Evolutionary conservation across 1,140 invertebrate species (phyloP).

Genomic region (Achatina immaculata): DNA sequence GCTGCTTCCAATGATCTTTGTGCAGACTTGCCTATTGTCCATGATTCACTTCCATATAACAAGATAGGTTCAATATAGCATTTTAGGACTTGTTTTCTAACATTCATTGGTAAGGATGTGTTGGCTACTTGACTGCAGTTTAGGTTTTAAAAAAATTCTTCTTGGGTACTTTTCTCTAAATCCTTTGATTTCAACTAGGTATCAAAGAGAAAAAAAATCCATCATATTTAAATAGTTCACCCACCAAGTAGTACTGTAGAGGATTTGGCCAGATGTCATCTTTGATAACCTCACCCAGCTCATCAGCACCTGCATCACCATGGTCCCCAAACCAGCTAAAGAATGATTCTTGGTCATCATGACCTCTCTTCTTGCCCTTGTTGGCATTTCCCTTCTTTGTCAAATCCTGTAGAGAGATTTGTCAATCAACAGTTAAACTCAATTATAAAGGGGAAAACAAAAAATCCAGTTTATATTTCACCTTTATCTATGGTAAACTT

Average conservation of each 20-base stretch:
- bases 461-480: too few relatives aligned
- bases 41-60: too few relatives aligned
- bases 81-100: too few relatives aligned
- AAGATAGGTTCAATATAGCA: too few relatives aligned
- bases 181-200: too few relatives aligned
- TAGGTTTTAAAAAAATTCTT: too few relatives aligned
- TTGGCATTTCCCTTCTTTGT: conserved; percentile 64
- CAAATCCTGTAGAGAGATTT: conserved; percentile 59
- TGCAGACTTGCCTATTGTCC: too few relatives aligned
- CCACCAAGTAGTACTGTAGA: conserved; percentile 88
- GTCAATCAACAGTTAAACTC: conserved; percentile 2
- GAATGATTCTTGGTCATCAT: conserved; percentile 69
- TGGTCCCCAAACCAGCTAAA: conserved; percentile 72
- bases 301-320: conserved; percentile 69
- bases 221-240: conserved; percentile 45
- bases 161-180: too few relatives aligned
- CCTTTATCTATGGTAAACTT: too few relatives aligned
- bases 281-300: conserved; percentile 77
- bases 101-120: too few relatives aligned
- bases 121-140: too few relatives aligned
- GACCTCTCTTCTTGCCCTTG: conserved; percentile 64
- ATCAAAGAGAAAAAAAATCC: not conserved
- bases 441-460: not conserved
- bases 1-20: too few relatives aligned
- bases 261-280: conserved; percentile 94